phyloP scores from a whole-genome alignment of 2,113 vertebrate species.

The Dasyprocta punctata region DNA sequence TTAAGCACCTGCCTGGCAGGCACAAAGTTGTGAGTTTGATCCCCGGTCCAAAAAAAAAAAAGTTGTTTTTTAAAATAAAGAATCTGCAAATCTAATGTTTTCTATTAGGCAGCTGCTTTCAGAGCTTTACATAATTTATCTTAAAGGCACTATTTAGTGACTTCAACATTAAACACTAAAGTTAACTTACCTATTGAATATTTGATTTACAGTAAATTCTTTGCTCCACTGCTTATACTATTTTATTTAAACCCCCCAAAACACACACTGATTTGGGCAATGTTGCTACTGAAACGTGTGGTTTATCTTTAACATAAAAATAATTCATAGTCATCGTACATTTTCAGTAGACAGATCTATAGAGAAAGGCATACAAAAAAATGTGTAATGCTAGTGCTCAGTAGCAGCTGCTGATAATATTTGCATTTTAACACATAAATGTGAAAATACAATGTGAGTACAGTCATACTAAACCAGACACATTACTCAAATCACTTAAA shows the following conservation, averaged over 20 bases:
- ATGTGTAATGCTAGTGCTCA: not conserved
- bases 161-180: not conserved
- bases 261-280: not conserved
- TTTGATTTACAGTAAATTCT: not conserved
- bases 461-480: not conserved
- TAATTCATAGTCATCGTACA: not conserved
- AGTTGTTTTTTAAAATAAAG: not conserved
- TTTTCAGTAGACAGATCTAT: not conserved
- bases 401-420: not conserved
- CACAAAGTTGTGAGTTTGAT: no score
- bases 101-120: not conserved
- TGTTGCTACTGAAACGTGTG: not conserved
- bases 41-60: no score
- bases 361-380: conserved; percentile 4
- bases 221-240: not conserved
- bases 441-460: not conserved
- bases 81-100: not conserved
- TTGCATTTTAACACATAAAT: not conserved
- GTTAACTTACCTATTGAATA: not conserved
- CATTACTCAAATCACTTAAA: not conserved
- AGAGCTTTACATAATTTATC: not conserved
- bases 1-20: no score
- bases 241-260: not conserved
- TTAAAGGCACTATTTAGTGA: not conserved
- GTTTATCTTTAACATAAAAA: conserved; percentile 14